phyloP scores from a whole-genome alignment of 2,888 invertebrate genomes.

The Drosophila quasianomalipes region DNA sequence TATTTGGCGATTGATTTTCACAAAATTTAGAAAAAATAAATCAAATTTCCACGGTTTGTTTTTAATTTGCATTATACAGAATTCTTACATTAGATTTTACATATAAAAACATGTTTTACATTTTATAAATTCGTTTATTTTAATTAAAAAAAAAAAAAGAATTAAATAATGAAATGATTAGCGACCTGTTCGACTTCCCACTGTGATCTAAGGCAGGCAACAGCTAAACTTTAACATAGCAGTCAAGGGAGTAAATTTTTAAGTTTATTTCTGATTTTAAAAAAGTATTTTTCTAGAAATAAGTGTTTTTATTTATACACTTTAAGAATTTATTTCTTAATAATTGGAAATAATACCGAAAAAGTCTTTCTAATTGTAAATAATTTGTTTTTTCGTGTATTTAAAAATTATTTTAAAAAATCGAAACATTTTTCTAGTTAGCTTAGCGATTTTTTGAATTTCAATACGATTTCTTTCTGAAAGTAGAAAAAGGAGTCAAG shows the following conservation, averaged over 20 bases:
- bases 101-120: too few relatives aligned
- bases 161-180: too few relatives aligned
- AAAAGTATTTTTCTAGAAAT: background rate
- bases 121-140: too few relatives aligned
- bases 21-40: background rate
- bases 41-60: background rate
- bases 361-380: background rate
- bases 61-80: background rate
- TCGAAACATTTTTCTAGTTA: background rate
- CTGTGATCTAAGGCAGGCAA: too few relatives aligned
- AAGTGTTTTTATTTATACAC: background rate
- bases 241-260: too few relatives aligned
- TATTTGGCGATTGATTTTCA: background rate
- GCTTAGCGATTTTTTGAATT: background rate
- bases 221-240: too few relatives aligned
- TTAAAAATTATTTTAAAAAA: background rate
- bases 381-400: background rate
- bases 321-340: background rate
- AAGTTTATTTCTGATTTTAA: too few relatives aligned
- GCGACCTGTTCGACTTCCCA: too few relatives aligned
- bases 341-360: background rate
- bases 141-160: too few relatives aligned
- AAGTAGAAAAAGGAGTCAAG: background rate
- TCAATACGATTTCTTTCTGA: background rate
- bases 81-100: background rate